Evolutionary conservation across 2,113 vertebrate genomes (phyloP).

Genomic region (Phodopus roborovskii): DNA sequence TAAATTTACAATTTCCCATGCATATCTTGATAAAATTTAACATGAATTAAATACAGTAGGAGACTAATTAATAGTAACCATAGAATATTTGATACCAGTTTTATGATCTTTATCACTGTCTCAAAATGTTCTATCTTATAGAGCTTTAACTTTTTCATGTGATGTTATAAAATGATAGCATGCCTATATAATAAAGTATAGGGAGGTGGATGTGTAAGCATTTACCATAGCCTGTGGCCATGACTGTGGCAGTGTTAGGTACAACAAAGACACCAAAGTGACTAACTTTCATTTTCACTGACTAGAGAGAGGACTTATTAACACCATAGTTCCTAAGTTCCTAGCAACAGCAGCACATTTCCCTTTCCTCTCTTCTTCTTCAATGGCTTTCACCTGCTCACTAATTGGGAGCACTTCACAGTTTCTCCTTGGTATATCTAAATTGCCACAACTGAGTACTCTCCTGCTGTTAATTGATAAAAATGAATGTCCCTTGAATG

Average conservation of each 20-base stretch:
- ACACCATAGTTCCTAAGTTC: neutral
- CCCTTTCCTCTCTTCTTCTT: neutral
- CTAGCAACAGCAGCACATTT: neutral
- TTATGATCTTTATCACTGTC: neutral
- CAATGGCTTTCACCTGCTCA: neutral
- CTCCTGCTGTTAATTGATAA: neutral
- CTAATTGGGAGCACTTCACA: neutral
- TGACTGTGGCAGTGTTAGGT: neutral
- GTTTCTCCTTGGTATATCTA: neutral
- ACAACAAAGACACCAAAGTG: neutral
- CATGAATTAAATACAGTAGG: neutral
- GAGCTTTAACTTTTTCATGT: neutral
- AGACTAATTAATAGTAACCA: too few relatives aligned
- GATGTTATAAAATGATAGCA: neutral
- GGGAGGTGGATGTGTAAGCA: neutral
- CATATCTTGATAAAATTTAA: neutral
- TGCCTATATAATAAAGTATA: neutral
- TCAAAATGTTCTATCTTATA: neutral
- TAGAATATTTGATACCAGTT: neutral
- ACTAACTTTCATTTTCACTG: neutral
- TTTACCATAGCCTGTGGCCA: neutral
- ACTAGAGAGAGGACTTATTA: neutral
- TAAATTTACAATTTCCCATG: neutral
- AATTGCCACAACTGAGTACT: neutral
- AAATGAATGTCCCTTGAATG: neutral